Percentiles rank a stretch among this genome's conserved stretches.
These are phyloP conservation scores for Lethocerus indicus DNA, from an alignment of 1,140 invertebrate species.

Conservation along the genomic window DNA sequence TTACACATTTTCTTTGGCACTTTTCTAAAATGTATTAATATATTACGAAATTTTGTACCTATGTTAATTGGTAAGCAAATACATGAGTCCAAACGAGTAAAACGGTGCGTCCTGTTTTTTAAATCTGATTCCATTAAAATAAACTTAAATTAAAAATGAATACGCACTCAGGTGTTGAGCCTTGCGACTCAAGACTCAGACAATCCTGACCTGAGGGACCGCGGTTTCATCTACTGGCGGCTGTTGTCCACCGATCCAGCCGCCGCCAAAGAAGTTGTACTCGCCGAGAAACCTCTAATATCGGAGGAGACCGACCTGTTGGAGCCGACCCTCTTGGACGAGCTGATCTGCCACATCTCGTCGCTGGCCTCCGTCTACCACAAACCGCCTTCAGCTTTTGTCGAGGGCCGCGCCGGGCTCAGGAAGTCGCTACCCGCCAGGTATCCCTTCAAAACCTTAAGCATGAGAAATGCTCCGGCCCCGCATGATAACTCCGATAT, in stretches of 20 bases:
- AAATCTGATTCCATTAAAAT: no score
- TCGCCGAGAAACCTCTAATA: constrained; percentile 98
- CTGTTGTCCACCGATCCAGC: constrained; percentile 96
- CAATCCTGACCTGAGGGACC: constrained; percentile 94
- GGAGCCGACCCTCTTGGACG: constrained; percentile 93
- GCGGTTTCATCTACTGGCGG: constrained; percentile 99
- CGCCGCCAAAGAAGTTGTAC: constrained; percentile 96
- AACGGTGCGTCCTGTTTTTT: no score
- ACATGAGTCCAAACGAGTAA: no score
- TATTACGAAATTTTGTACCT: no score
- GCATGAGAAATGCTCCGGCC: no score
- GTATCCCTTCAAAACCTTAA: no score
- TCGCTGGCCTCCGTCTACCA: constrained; percentile 98
- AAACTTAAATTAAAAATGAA: no score
- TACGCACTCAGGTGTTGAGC: constrained; percentile 65
- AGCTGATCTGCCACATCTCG: constrained; percentile 98
- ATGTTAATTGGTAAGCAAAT: no score
- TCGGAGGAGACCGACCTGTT: constrained; percentile 98
- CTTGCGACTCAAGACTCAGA: constrained; percentile 97
- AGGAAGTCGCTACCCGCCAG: constrained; percentile 31
- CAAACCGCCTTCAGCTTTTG: constrained; percentile 96
- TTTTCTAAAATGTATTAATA: no score
- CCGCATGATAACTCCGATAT: no score
- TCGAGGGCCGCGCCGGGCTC: constrained; percentile 57
- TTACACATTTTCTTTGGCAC: no score